These are phyloP conservation scores for Saccopteryx bilineata DNA, from an alignment of 2,113 vertebrate species.

Conservation along the genomic window DNA sequence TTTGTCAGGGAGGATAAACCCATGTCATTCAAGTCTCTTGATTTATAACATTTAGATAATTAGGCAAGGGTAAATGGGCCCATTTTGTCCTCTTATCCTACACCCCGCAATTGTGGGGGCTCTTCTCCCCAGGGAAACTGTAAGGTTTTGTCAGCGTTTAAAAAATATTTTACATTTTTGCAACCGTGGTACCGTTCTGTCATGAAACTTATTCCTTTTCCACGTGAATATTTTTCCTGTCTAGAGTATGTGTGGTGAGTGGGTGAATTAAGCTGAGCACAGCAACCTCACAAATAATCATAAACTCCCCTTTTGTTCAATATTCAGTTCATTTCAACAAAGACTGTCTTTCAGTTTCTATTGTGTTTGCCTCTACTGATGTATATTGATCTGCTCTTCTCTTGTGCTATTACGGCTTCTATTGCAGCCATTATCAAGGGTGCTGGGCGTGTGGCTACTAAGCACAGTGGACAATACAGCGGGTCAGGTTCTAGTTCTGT, in stretches of 20 bases:
- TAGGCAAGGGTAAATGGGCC: background rate
- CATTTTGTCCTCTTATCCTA: background rate
- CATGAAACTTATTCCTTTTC: background rate
- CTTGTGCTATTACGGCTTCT: background rate
- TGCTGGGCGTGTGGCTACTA: background rate
- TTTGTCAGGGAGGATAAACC: background rate
- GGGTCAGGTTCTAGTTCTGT: background rate
- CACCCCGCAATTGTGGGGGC: background rate
- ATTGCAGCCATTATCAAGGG: too few relatives aligned
- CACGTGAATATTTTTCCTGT: background rate
- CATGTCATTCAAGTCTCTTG: background rate
- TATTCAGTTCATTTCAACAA: background rate
- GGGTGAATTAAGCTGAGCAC: background rate
- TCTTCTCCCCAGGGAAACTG: background rate
- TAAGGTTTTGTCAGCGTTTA: background rate
- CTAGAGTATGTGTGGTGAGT: background rate
- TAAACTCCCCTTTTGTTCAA: background rate
- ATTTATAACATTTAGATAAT: rapidly evolving
- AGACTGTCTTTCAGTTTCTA: background rate
- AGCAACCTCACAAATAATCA: background rate
- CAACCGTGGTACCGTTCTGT: background rate
- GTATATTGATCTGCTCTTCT: rapidly evolving
- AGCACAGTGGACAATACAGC: background rate
- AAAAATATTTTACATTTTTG: conserved; percentile 10
- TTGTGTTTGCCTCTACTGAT: background rate